Evolutionary conservation across 2,113 vertebrate genomes (phyloP), one percentile per base, ranked within the genome.

Genomic region (Oncorhynchus masou): DNA sequence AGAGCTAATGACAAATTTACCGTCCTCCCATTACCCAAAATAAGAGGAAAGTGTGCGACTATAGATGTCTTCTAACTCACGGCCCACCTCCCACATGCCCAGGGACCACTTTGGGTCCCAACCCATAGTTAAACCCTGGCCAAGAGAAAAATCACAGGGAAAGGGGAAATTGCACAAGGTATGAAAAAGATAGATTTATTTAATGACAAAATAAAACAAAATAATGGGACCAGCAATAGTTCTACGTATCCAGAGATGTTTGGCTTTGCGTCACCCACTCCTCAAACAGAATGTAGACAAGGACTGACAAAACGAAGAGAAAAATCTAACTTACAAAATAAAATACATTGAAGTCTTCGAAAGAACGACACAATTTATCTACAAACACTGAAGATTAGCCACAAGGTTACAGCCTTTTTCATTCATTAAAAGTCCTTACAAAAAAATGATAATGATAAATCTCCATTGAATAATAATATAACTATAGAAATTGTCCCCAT

Each of bases 161-260:
- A 71, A 71, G 6, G 70, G 68, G 73, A 66, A 12, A 57, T 24
- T 87, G 81, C 81, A 90, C 81, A 84, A 89, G 86, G 89, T 97
- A 97, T 96, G 96, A 96, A 97, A 97, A 97, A 96, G 94, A 96
- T 96, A 96, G 94, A 96, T 98, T 99, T 97, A 97, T 98, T 97
- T 95, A 96, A 98, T 97, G 96, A 95, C 96, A 97, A 97, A 97
- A 94, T 88, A 94, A 96, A 94, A 95, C 91, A 94, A 95, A 95
- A 94, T 79, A 93, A 92, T 91, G 92, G 93, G 94, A 95, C 95
- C 94, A 95, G 94, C 93, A 94, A 95, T 93, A 92, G 89, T 76
- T 91, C 94, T 94, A 94, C 93, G 92, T 94, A 94, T 95, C 95
- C 94, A 88, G 76, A 88, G 87, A 85, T 79, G 86, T 87, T 87